Evolutionary conservation across 2,797 vertebrate genomes (phyloP), one percentile per base, ranked within the genome.

Genomic region (Cyclura pinguis): DNA sequence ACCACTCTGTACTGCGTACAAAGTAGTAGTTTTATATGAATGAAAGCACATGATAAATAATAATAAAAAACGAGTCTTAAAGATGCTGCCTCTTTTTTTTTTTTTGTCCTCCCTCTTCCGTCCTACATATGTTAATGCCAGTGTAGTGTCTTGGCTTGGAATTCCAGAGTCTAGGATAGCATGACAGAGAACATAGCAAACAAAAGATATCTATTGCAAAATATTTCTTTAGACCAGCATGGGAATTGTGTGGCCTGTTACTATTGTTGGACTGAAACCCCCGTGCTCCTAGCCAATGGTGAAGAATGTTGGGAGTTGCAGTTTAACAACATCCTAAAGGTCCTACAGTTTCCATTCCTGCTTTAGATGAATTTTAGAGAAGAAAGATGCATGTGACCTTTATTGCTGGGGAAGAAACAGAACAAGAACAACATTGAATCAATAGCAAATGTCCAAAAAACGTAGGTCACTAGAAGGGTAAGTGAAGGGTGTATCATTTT

Each of bases 161-260:
- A n/a, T 86, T 81, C 64, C 38, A 86, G 72, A 55, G 18, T 64
- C 55, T 77, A 18, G 29, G 32, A 76, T 84, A 69, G 35, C 29
- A 4, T 57, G 62, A 55, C 27, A 55, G 22, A 57, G 81, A 73
- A 82, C 27, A 72, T 57, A 85, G 72, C 78, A 85, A 92, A 76
- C 14, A 80, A 57, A 57, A 82, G 38, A 7, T 47, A 16, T 20
- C 3, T 29, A 29, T 57, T 38, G 18, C 47, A 42, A 47, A 42
- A 27, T 42, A 84, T 32, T 52, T 52, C 3, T 57, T 59, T 59
- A 59, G 57, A 57, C 14, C 14, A 16, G 57, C 2, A 4, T 59
- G 57, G 57, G 57, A 59, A 59, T 59, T 59, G 57, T 59, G 57
- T 59, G 57, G 3, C 57, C 57, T 18, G 16, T 59, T 18, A 59